Base-by-base conservation (phyloP, 92 coral and sea anemone genomes). In the Epizoanthus fatuus region DNA sequence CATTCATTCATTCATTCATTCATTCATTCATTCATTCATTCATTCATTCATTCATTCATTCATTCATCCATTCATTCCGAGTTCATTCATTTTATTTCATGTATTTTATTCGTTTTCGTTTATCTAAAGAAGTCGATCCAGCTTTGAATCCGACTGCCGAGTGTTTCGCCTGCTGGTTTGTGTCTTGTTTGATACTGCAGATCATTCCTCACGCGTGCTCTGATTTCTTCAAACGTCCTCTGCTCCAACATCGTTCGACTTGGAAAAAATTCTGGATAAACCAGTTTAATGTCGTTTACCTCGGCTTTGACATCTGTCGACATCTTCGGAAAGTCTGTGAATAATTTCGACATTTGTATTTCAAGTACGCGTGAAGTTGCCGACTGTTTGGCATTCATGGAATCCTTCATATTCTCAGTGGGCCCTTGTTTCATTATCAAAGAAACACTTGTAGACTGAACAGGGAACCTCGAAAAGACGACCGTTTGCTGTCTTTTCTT, bases 241-340 rank as follows among this genome's bases (percentile, higher is more conserved):
- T 70, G 75, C 6, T 70, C 57, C 75, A 70, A 11, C 75, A 17
- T 17, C 1, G 75, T 70, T 20, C 20, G 16, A 45, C 2, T n/a
- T 42, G 75, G 75, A 70, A 70, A 70, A 70, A 70, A 70, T 20
- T 70, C 75, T 35, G 75, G 75, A 70, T 70, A 70, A 70, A 70
- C 75, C n/a, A 44, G 16, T n/a, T 8, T 42, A 7, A 70, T 70
- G 16, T 69, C 44, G 11, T 42, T 70, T n/a, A 4, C 39, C 22
- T n/a, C n/a, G 29, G 6, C n/a, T 49, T 49, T 49, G 22, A 45
- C 53, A 40, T 45, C 54, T 32, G 38, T 17, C 39, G 56, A 45
- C 5, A 1, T 20, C 57, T 70, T 29, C 12, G 38, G 37, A 70
- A 53, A 19, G 55, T 25, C 37, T 70, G 57, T 32, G 54, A 29